A percentile compares a stretch with the other conserved stretches of the same genome.
Evolutionary conservation across 2,888 invertebrate species (phyloP).

Genomic region (Cheilosia vernalis): DNA sequence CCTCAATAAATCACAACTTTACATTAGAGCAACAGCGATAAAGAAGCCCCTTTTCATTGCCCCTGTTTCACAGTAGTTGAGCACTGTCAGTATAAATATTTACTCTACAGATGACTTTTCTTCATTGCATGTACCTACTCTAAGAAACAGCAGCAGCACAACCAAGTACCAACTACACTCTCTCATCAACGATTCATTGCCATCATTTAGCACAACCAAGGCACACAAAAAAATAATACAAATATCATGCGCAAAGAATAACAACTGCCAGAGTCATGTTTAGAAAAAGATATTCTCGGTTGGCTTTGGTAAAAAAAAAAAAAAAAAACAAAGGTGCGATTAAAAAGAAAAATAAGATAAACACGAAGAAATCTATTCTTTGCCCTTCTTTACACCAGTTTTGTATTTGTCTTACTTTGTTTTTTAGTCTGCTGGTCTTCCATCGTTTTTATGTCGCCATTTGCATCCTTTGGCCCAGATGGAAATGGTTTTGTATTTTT

Average conservation of each 20-base stretch:
- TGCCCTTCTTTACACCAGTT: constrained; percentile 34
- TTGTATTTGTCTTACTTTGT: constrained; percentile 41
- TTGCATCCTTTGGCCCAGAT: constrained; percentile 72
- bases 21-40: neutral
- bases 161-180: constrained; percentile 10
- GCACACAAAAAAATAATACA: constrained; percentile 55
- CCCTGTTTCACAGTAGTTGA: neutral
- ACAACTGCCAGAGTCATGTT: constrained; percentile 66
- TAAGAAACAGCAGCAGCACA: constrained; percentile 8
- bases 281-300: constrained; percentile 19
- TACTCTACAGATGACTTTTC: constrained; percentile 25
- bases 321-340: neutral
- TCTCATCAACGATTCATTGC: constrained; percentile 75
- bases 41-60: neutral
- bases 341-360: constrained; percentile 44
- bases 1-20: constrained; percentile 26
- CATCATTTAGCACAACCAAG: constrained; percentile 69
- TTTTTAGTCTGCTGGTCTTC: constrained; percentile 14
- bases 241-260: constrained; percentile 63
- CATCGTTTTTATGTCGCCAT: constrained; percentile 63
- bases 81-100: constrained; percentile 39
- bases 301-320: constrained; percentile 5
- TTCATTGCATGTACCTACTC: neutral
- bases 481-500: constrained; percentile 57
- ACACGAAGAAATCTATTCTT: constrained; percentile 59